Conservation (phyloP, 2,888 invertebrate species). For the Dicyrtoma fusca region DNA sequence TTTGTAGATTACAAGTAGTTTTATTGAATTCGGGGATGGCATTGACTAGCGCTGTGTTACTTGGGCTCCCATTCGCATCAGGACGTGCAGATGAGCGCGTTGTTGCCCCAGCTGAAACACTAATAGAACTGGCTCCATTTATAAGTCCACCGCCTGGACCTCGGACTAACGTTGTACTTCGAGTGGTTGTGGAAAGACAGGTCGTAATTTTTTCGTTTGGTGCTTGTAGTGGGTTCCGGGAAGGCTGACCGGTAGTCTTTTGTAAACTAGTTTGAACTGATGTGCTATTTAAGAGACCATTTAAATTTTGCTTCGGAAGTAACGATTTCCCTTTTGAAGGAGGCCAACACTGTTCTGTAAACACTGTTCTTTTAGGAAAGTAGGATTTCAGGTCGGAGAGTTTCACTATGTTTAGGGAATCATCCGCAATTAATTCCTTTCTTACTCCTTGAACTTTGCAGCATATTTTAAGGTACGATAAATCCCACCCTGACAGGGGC, state of each 20-base stretch:
- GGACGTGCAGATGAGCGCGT: not conserved
- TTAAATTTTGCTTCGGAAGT: conserved; percentile 45
- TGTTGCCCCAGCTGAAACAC: not conserved
- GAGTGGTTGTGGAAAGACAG: conserved; percentile 19
- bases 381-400: conserved; percentile 87
- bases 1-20: not conserved
- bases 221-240: not conserved
- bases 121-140: not conserved
- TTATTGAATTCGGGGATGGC: not conserved
- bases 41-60: not conserved
- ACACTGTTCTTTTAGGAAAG: conserved; percentile 84
- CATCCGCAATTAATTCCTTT: conserved; percentile 87
- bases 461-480: conserved; percentile 90
- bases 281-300: not conserved
- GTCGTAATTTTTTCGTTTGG: conserved; percentile 6
- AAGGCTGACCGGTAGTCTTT: not conserved
- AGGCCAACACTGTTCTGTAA: conserved; percentile 87
- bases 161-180: conserved; percentile 18
- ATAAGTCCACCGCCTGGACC: conserved; percentile 2
- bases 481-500: conserved; percentile 81
- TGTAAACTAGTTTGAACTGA: conserved; percentile 7
- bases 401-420: conserved; percentile 87
- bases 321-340: conserved; percentile 48
- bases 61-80: conserved; percentile 15
- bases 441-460: conserved; percentile 92